phyloP scores from a whole-genome alignment of 2,113 vertebrate genomes.

The Myotis lucifugus region DNA sequence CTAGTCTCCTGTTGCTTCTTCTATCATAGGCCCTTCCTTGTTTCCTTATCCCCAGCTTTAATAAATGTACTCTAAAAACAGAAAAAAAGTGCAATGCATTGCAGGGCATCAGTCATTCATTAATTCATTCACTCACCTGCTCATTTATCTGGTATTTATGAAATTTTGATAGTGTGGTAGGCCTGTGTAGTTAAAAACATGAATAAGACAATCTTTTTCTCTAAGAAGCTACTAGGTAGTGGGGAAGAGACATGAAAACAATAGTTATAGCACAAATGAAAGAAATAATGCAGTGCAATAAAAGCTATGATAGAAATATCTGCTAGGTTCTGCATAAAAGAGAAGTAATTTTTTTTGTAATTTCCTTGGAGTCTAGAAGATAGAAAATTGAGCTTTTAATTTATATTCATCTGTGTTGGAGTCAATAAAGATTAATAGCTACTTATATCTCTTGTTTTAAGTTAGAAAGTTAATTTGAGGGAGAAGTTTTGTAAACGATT shows the following conservation, averaged over 20 bases:
- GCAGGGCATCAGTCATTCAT: neutral
- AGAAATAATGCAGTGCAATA: neutral
- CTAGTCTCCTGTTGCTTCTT: neutral
- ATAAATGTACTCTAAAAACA: neutral
- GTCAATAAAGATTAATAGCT: neutral
- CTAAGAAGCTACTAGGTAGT: neutral
- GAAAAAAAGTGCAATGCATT: neutral
- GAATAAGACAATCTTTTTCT: neutral
- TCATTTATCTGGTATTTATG: neutral
- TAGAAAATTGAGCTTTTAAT: neutral
- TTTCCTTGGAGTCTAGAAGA: neutral
- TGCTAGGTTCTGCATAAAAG: neutral
- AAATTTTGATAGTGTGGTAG: neutral
- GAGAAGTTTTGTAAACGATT: neutral
- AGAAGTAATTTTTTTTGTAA: neutral
- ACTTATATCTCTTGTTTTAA: neutral
- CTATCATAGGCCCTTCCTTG: neutral
- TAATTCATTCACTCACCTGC: neutral
- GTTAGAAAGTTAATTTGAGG: conserved; percentile 24
- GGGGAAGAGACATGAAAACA: neutral
- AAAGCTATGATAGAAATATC: neutral
- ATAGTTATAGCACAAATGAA: neutral
- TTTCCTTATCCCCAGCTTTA: neutral
- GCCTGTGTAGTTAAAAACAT: neutral
- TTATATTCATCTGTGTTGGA: neutral